phyloP scores from a whole-genome alignment of 1,140 invertebrate genomes.

The Pemphigus obesinymphae region DNA sequence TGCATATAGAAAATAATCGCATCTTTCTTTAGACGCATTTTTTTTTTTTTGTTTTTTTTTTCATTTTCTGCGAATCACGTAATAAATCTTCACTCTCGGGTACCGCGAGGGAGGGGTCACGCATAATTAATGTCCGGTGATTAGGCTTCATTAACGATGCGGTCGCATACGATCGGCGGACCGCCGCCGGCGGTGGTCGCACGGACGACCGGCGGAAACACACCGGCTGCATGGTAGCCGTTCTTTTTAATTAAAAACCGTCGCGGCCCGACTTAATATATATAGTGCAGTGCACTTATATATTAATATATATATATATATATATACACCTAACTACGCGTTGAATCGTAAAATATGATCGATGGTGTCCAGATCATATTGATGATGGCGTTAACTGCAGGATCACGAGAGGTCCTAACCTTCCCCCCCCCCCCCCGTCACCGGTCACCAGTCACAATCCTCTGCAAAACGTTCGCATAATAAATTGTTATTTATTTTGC shows the following conservation, averaged over 20 bases:
- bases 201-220: not conserved
- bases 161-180: not conserved
- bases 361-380: too few species aligned
- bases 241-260: constrained; percentile 20
- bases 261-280: not conserved
- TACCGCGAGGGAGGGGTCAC: not conserved
- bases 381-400: too few species aligned
- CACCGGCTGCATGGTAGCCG: not conserved
- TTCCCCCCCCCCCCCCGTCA: too few species aligned
- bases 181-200: constrained; percentile 12
- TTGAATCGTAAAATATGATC: too few species aligned
- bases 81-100: not conserved
- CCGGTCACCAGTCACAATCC: too few species aligned
- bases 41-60: too few species aligned
- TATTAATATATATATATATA: not conserved
- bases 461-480: too few species aligned
- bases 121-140: constrained; percentile 22
- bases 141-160: constrained; percentile 27
- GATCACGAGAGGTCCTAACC: too few species aligned
- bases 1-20: not conserved
- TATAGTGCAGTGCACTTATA: not conserved
- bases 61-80: not conserved
- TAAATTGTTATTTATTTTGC: too few species aligned
- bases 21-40: not conserved
- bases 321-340: too few species aligned